These are phyloP conservation scores for Eleginops maclovinus DNA, from an alignment of 2,113 vertebrate species.

Conservation along the genomic window DNA sequence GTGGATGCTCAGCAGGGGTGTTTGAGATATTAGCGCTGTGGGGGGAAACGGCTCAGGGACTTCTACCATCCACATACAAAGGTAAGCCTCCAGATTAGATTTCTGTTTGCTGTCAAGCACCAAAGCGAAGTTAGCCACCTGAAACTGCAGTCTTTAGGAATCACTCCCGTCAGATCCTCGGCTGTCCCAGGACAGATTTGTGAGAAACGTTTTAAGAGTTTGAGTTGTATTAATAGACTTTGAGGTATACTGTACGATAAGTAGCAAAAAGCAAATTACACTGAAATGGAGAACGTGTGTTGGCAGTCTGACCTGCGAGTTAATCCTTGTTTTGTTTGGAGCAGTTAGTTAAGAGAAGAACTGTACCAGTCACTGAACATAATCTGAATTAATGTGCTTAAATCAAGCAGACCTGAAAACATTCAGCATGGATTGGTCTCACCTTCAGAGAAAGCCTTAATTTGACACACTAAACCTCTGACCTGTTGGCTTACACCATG, in stretches of 20 bases:
- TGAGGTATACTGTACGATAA: background rate
- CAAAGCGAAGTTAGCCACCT: conserved; percentile 49
- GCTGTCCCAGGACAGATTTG: conserved; percentile 23
- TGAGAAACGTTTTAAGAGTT: background rate
- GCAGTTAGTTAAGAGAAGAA: conserved; percentile 36
- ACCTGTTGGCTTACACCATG: conserved; percentile 18
- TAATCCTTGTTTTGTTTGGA: conserved; percentile 67
- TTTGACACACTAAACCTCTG: conserved; percentile 32
- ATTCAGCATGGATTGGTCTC: conserved; percentile 26
- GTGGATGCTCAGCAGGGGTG: conserved; percentile 86
- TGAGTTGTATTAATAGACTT: background rate
- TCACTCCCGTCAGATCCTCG: conserved; percentile 14
- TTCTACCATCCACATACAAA: conserved; percentile 63
- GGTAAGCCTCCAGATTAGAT: conserved; percentile 70
- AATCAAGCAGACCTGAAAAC: conserved; percentile 37
- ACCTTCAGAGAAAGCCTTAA: conserved; percentile 28
- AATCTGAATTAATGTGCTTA: conserved; percentile 53
- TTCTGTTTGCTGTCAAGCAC: conserved; percentile 19
- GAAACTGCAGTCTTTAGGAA: conserved; percentile 36
- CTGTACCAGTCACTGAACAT: conserved; percentile 59
- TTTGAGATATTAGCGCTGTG: conserved; percentile 84
- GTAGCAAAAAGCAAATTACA: background rate
- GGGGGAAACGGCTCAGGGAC: conserved; percentile 70
- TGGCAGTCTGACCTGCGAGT: conserved; percentile 36
- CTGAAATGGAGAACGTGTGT: conserved; percentile 29